Base-by-base conservation (phyloP, 2,888 invertebrate genomes). In the Neoscelio sp. region DNA sequence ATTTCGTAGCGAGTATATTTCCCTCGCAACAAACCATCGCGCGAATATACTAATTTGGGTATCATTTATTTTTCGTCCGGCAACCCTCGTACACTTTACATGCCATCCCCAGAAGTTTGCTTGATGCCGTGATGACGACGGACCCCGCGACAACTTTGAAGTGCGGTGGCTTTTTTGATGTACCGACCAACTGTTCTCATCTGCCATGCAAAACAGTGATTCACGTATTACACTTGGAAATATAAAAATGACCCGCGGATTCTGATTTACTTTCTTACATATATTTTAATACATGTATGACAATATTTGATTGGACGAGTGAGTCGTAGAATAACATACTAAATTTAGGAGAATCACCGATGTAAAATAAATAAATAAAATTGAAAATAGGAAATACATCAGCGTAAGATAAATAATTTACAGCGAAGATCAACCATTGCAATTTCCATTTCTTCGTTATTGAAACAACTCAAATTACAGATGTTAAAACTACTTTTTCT, bases 41-140 rank as follows among this genome's bases (percentile, higher is more conserved):
- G 83, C 87, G 89, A 90, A 90, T 90, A 90, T 86, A 86, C 88
- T 90, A 90, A 90, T 89, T 89, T 87, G 85, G 86, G 82, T 89
- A 90, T 90, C 89, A 88, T 90, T 90, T 89, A 89, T 89, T 88
- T 89, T 90, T 87, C 87, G 87, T 87, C 80, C 85, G 86, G 84
- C 80, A 23, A 75, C 80, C 80, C 75, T 65, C 68, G 73, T 64
- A 81, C 79, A 79, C 81, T 81, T 78, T 81, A 80, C 77, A 80
- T 78, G 76, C 81, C 76, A 78, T 75, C 82, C 82, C 78, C 75
- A 62, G n/a, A n/a, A n/a, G 62, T 42, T 33, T 35, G 28, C 48
- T 26, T 4, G 28, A 20, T 64, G 38, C 70, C 76, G 64, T 60
- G 28, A 35, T 74, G 48, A 38, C 64, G 42, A 65, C 62, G 76